Base-by-base conservation (phyloP, 2,797 vertebrate genomes). In the Coregonus sp. region DNA sequence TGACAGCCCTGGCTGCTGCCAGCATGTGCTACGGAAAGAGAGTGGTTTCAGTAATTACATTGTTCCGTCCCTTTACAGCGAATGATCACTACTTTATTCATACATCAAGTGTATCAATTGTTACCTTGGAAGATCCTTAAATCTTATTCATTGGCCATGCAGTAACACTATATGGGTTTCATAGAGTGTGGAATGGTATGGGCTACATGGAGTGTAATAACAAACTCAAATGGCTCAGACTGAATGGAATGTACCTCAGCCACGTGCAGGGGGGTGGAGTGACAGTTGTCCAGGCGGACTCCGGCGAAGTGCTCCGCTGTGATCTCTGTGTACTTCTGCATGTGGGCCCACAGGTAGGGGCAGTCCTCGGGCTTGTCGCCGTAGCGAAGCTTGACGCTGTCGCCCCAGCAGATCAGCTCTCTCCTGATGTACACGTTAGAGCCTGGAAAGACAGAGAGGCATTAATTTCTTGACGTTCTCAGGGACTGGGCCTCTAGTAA, bases 341-440 rank as follows among this genome's bases (percentile, higher is more conserved):
- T 99, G 84, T 98, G 96, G 4, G 93, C 95, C 98, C 98, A 99
- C 29, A 99, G 94, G 72, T 96, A 99, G 0, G 98, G 97, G 77
- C 97, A 98, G 86, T 98, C 97, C 75, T 96, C 95, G 0, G 98
- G 97, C 66, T 93, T 94, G 1, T 89, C 92, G 25, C 98, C 98
- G 5, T 99, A 99, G 7, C 96, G 96, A 2, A 99, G 93, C 75
- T 99, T 99, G 20, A 99, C 96, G 3, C 97, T 98, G 92, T 99
- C 98, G 0, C 96, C 95, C 98, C 98, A 99, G 75, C 97, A 98
- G 54, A 99, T 93, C 65, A 99, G 95, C 87, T 99, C 98, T 79
- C 98, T 94, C 61, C 98, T 95, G 73, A 99, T 72, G 84, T 99
- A 99, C 75, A 99, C 96, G 0, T 96, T 93, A 75, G 96, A 99